Percentiles rank a stretch among this genome's conserved stretches.
Evolutionary conservation across 2,888 invertebrate species (phyloP).

Genomic region (Erynnis tages): DNA sequence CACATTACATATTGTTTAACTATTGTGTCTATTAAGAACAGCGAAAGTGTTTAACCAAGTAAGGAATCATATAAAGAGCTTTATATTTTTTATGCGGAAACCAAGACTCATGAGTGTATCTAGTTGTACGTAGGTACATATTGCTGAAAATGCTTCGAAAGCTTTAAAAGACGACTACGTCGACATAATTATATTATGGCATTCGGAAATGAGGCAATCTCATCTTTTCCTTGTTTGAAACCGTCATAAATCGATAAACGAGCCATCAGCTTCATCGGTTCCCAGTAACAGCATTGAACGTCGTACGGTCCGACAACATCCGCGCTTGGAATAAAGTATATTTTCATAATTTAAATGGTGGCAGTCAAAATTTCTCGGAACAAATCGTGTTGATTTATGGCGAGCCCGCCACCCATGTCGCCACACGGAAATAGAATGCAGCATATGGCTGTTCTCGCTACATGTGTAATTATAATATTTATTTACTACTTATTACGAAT

Average conservation of each 20-base stretch:
- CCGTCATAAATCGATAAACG: constrained; percentile 27
- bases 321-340: constrained; percentile 42
- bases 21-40: too few species aligned
- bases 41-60: too few species aligned
- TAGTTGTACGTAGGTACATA: too few species aligned
- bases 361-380: constrained; percentile 61
- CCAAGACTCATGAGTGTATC: too few species aligned
- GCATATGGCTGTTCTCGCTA: constrained; percentile 22
- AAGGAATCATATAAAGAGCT: too few species aligned
- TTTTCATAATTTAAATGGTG: constrained; percentile 53
- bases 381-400: constrained; percentile 60
- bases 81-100: too few species aligned
- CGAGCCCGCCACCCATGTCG: constrained; percentile 41
- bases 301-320: constrained; percentile 46
- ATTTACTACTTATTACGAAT: neutral
- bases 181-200: too few species aligned
- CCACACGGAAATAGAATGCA: constrained; percentile 38
- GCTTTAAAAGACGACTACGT: neutral
- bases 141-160: neutral
- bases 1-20: too few species aligned
- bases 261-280: constrained; percentile 7
- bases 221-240: constrained; percentile 15
- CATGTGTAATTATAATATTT: constrained; percentile 3
- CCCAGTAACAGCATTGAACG: constrained; percentile 31
- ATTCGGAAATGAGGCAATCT: constrained; percentile 8